phyloP scores from a whole-genome alignment of 2,888 invertebrate species.

The Caenorhabditis sp. region DNA sequence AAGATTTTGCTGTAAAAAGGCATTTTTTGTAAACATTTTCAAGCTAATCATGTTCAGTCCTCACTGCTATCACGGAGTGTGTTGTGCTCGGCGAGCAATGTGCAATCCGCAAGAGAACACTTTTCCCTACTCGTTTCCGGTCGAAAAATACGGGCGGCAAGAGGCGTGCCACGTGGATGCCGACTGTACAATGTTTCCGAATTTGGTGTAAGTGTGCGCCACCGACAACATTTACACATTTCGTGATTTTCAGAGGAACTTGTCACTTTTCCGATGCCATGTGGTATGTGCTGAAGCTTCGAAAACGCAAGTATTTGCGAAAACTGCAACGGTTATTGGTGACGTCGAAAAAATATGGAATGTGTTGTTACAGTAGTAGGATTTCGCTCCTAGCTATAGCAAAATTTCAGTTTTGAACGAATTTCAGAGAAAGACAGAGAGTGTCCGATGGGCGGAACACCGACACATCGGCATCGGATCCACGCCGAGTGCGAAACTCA shows the following conservation, averaged over 20 bases:
- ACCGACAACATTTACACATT: background rate
- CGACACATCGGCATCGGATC: background rate
- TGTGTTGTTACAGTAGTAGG: slow-evolving; percentile 23
- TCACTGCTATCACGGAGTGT: background rate
- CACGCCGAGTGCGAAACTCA: background rate
- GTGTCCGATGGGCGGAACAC: background rate
- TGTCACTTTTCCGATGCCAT: no score
- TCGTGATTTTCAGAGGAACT: slow-evolving; percentile 3
- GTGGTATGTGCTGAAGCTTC: no score
- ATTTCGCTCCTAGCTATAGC: background rate
- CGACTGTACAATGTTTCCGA: slow-evolving; percentile 1
- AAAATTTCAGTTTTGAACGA: background rate
- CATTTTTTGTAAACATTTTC: background rate
- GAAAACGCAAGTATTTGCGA: background rate
- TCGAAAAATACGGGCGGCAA: background rate
- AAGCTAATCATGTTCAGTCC: background rate
- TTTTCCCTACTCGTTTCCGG: slow-evolving; percentile 9
- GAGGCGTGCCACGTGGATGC: background rate
- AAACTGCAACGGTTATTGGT: no score
- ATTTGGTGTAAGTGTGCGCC: background rate
- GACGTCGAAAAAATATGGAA: slow-evolving; percentile 1
- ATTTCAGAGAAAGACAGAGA: background rate
- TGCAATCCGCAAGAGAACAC: no score
- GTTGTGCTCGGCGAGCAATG: no score
- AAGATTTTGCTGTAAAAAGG: no score